A percentile compares a stretch with the other conserved stretches of the same genome.
Conservation (phyloP, 2,113 vertebrate species). For the Rhea pennata region DNA sequence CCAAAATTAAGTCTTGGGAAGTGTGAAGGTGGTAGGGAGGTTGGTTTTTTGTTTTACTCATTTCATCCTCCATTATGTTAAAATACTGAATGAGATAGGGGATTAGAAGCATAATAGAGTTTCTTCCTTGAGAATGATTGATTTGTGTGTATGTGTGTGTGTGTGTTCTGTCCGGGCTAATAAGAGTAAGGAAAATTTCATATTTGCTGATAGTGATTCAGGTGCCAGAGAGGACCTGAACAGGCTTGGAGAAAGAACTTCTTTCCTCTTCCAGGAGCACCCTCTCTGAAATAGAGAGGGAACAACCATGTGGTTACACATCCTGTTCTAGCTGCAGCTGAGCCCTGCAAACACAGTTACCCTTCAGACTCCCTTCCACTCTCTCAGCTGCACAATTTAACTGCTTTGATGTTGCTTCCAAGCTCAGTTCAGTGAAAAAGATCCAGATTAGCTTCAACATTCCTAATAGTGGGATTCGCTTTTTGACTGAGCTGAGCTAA, state of each 20-base stretch:
- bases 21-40: background rate
- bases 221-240: background rate
- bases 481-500: background rate
- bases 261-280: background rate
- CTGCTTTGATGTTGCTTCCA: background rate
- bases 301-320: conserved; percentile 10
- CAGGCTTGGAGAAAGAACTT: background rate
- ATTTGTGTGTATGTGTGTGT: background rate
- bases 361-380: background rate
- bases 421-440: background rate
- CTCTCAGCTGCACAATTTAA: background rate
- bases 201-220: background rate
- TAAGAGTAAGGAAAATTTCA: background rate
- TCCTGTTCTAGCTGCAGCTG: background rate
- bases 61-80: background rate
- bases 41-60: background rate
- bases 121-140: background rate
- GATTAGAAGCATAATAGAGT: background rate
- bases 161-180: background rate
- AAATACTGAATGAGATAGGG: background rate
- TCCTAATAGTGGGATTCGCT: background rate
- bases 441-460: background rate
- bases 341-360: background rate
- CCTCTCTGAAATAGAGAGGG: background rate
- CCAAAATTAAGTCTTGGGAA: background rate